phyloP scores from a whole-genome alignment of 2,113 vertebrate species.

The Phrynosoma platyrhinos region DNA sequence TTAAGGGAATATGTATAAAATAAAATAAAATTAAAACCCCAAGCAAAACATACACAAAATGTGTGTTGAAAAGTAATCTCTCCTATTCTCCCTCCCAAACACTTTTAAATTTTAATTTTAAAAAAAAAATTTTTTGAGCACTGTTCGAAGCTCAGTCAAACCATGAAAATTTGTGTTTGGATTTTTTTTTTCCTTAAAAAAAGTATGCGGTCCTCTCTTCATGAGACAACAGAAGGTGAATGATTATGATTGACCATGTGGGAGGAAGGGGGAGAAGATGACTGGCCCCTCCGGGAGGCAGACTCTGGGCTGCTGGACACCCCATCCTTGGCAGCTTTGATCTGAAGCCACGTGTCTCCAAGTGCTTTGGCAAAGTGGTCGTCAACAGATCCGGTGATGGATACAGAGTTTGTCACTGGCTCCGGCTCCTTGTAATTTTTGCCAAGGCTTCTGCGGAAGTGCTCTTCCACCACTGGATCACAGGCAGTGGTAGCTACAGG shows the following conservation, averaged over 20 bases:
- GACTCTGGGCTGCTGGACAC: constrained; percentile 86
- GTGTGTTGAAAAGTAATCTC: constrained; percentile 61
- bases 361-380: constrained; percentile 99
- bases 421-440: constrained; percentile 98
- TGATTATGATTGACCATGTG: constrained; percentile 96
- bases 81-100: constrained; percentile 68
- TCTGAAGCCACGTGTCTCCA: constrained; percentile 97
- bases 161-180: constrained; percentile 73
- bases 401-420: constrained; percentile 93
- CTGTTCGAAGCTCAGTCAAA: constrained; percentile 84
- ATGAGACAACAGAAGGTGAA: constrained; percentile 95
- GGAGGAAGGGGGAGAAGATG: constrained; percentile 85
- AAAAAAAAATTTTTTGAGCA: constrained; percentile 61
- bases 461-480: constrained; percentile 97
- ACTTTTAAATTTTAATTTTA: constrained; percentile 17
- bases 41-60: constrained; percentile 79
- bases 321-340: constrained; percentile 93
- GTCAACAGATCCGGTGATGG: constrained; percentile 97
- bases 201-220: constrained; percentile 72
- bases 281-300: constrained; percentile 79
- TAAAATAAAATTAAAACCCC: constrained; percentile 68
- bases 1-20: constrained; percentile 79
- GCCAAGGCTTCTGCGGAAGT: constrained; percentile 97
- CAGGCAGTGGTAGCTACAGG: constrained; percentile 77
- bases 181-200: background rate